These are phyloP conservation scores for Spodoptera exigua DNA, from an alignment of 2,888 invertebrate genomes.

Conservation along the genomic window DNA sequence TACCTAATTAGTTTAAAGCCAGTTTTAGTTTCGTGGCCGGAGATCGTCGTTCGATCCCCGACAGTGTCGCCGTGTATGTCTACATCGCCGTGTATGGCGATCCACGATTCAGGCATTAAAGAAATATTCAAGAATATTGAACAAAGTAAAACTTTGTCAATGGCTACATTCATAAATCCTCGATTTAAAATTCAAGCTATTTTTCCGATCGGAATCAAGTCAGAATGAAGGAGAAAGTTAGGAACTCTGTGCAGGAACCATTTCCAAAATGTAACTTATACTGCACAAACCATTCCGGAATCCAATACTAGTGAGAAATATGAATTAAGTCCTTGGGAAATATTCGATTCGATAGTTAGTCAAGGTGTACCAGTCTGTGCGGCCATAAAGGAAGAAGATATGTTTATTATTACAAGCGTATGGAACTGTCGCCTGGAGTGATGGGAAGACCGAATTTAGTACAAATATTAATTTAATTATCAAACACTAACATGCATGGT, in stretches of 20 bases:
- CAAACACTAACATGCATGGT: no score
- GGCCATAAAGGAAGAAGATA: constrained; percentile 11
- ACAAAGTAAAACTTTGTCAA: constrained; percentile 24
- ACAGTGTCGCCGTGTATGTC: no score
- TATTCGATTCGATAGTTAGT: constrained; percentile 5
- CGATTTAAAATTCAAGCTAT: constrained; percentile 25
- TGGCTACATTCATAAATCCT: constrained; percentile 30
- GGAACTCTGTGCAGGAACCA: no score
- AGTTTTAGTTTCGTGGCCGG: no score
- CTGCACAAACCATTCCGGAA: not conserved
- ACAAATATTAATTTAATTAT: no score
- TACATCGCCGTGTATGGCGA: no score
- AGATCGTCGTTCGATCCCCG: no score
- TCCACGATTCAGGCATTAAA: constrained; percentile 14
- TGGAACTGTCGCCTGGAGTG: no score
- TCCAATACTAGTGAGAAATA: not conserved
- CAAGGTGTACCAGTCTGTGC: constrained; percentile 11
- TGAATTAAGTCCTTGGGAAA: constrained; percentile 8
- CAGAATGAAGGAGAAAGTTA: constrained; percentile 16
- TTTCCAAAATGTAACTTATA: constrained; percentile 4
- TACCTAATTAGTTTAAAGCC: no score
- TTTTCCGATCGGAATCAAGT: no score
- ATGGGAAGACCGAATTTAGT: no score
- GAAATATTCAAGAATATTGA: constrained; percentile 20
- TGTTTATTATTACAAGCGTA: no score